Conservation (phyloP, 2,113 vertebrate genomes). For the Condylura cristata region DNA sequence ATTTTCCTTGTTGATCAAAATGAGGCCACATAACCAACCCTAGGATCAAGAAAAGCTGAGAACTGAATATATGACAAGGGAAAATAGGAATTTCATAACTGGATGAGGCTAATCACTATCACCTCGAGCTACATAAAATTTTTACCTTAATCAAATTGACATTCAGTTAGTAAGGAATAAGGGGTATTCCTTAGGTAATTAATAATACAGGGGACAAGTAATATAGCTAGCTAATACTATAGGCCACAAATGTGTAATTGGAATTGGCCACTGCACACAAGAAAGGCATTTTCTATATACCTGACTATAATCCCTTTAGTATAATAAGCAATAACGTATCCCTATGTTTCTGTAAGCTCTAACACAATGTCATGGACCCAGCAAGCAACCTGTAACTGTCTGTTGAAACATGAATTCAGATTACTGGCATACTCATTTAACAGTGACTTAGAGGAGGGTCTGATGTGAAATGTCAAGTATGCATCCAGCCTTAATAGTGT, state of each 20-base stretch:
- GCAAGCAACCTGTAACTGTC: background rate
- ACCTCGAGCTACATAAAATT: background rate
- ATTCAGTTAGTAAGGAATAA: conserved; percentile 27
- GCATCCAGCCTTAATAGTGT: background rate
- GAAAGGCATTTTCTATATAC: background rate
- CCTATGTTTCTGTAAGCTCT: background rate
- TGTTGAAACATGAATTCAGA: background rate
- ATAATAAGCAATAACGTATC: background rate
- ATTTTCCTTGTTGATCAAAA: conserved; percentile 38
- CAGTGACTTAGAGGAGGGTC: background rate
- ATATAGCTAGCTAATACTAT: background rate
- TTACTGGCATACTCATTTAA: background rate
- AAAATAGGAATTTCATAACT: background rate
- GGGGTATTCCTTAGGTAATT: too few relatives aligned
- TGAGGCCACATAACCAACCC: background rate
- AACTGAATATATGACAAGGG: background rate
- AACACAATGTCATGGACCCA: background rate
- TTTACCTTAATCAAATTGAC: conserved; percentile 12
- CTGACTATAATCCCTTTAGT: background rate
- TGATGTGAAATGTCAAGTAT: background rate
- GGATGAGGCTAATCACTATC: background rate
- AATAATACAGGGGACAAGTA: background rate
- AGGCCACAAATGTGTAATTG: background rate
- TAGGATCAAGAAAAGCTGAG: background rate
- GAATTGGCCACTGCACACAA: background rate